Conservation (phyloP, 2,888 invertebrate genomes). For the Catotricha subobsoleta region DNA sequence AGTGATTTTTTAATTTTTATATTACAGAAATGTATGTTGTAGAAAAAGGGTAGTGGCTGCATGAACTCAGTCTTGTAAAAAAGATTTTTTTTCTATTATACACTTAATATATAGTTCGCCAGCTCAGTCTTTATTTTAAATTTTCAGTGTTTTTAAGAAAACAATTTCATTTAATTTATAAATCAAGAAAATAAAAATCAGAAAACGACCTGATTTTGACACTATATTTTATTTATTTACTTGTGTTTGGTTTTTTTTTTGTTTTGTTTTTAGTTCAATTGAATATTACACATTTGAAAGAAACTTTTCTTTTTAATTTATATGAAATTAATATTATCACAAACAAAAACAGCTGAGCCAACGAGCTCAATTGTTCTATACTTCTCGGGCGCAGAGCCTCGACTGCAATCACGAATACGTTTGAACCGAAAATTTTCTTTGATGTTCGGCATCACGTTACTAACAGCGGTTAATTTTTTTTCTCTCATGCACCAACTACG, state of each 20-base stretch:
- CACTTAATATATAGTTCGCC: background rate
- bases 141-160: background rate
- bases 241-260: background rate
- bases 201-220: background rate
- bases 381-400: slow-evolving; percentile 12
- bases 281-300: background rate
- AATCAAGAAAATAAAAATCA: background rate
- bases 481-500: too few species aligned
- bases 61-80: slow-evolving; percentile 12
- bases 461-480: too few species aligned
- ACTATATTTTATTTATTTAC: background rate
- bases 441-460: too few species aligned
- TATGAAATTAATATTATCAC: slow-evolving; percentile 2
- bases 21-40: background rate
- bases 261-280: background rate
- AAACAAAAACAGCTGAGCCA: slow-evolving; percentile 10
- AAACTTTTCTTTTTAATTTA: background rate
- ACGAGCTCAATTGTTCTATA: slow-evolving; percentile 8
- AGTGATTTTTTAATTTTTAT: background rate
- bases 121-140: background rate
- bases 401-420: slow-evolving; percentile 8
- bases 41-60: slow-evolving; percentile 10
- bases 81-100: background rate
- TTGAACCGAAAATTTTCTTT: too few species aligned
- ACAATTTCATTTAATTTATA: background rate